phyloP scores from a whole-genome alignment of 2,888 invertebrate species.

The Eupithecia subfuscata region DNA sequence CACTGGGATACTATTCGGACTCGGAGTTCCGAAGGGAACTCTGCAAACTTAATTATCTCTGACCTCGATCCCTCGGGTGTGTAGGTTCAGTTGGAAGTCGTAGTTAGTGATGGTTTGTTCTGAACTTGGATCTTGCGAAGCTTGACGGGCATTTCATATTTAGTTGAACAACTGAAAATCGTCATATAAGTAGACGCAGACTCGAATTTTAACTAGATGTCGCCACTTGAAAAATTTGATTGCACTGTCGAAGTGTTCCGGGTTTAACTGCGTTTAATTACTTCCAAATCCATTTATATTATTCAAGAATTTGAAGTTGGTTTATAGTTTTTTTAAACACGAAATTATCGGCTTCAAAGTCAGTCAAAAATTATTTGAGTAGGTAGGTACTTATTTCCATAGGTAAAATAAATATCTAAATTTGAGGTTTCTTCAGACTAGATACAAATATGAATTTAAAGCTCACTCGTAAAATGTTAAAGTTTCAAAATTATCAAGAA shows the following conservation, averaged over 20 bases:
- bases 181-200: background rate
- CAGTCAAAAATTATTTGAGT: background rate
- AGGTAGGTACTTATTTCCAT: background rate
- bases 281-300: too few species aligned
- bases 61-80: constrained; percentile 61
- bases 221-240: too few species aligned
- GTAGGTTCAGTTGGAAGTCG: background rate
- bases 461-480: background rate
- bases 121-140: background rate
- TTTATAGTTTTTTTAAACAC: background rate
- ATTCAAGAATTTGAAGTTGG: too few species aligned
- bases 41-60: constrained; percentile 64
- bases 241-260: too few species aligned
- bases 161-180: background rate
- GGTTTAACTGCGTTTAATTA: too few species aligned
- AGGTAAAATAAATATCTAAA: background rate
- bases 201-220: too few species aligned
- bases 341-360: background rate
- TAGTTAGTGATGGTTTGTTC: constrained; percentile 1
- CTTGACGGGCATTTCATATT: background rate
- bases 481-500: background rate
- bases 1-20: constrained; percentile 34
- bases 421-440: background rate
- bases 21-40: constrained; percentile 39
- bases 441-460: background rate